Conservation (phyloP, 1,140 invertebrate species). For the Drosophila fuyamai region DNA sequence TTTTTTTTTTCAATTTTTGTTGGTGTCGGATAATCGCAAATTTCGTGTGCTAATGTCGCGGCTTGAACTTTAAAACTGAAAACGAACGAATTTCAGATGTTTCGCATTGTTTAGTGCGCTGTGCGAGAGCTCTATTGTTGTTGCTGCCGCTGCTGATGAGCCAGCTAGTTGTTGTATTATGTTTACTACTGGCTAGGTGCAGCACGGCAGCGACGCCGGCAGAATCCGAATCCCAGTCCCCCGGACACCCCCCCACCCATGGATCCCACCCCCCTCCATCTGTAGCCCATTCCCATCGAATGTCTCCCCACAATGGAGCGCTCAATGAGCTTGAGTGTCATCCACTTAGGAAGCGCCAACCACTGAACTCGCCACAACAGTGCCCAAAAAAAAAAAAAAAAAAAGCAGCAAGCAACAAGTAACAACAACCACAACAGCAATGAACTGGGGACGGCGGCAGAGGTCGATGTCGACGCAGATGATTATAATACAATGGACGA, state of each 20-base stretch:
- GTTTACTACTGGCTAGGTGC: conserved; percentile 77
- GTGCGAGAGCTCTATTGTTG: conserved; percentile 53
- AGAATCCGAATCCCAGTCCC: conserved; percentile 12
- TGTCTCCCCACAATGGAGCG: conserved; percentile 61
- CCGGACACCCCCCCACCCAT: background rate
- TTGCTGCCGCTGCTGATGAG: conserved; percentile 10
- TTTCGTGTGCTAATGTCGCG: conserved; percentile 81
- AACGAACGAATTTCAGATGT: conserved; percentile 71
- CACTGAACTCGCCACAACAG: conserved; percentile 75
- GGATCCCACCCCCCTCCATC: background rate
- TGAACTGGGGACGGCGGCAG: conserved; percentile 49
- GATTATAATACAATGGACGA: conserved; percentile 82
- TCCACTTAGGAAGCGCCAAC: conserved; percentile 82
- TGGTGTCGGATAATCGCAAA: conserved; percentile 66
- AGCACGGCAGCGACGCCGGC: conserved; percentile 51
- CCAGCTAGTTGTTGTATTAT: conserved; percentile 68
- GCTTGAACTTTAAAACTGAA: conserved; percentile 83
- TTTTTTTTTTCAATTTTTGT: conserved; percentile 8
- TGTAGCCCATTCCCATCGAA: conserved; percentile 31
- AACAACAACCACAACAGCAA: conserved; percentile 44
- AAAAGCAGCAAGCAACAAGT: background rate
- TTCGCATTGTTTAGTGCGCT: conserved; percentile 79
- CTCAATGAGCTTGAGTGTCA: conserved; percentile 82
- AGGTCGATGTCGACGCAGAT: conserved; percentile 65
- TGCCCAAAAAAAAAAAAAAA: conserved; percentile 24